phyloP scores from a whole-genome alignment of 1,140 invertebrate genomes.

The Sycobia sp. region DNA sequence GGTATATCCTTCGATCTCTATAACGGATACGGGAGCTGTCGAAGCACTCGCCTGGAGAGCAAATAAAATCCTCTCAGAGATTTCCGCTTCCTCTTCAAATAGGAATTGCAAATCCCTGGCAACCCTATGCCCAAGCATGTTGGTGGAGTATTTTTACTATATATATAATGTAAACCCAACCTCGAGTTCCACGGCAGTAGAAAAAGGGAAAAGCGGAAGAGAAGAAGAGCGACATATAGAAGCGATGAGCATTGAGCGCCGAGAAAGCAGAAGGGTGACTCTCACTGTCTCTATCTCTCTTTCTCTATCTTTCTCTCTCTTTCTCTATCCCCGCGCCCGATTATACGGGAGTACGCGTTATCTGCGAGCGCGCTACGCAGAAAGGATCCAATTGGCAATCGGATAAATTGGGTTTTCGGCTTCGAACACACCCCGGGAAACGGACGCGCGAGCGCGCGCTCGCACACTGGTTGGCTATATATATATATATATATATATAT shows the following conservation, averaged over 20 bases:
- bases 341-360: too few species aligned
- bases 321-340: too few species aligned
- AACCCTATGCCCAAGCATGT: too few species aligned
- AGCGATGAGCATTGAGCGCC: not conserved
- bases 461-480: too few species aligned
- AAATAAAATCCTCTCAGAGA: constrained; percentile 15
- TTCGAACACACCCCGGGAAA: constrained; percentile 42
- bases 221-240: not conserved
- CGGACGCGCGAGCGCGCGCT: not conserved
- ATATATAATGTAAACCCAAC: too few species aligned
- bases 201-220: constrained; percentile 12
- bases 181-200: not conserved
- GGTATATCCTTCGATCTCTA: too few species aligned
- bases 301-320: too few species aligned
- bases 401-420: constrained; percentile 51
- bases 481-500: too few species aligned
- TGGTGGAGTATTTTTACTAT: constrained; percentile 12
- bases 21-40: too few species aligned
- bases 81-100: constrained; percentile 12
- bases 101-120: constrained; percentile 25
- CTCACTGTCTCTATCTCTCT: too few species aligned
- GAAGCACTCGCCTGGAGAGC: too few species aligned
- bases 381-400: constrained; percentile 58
- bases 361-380: not conserved
- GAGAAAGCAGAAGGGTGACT: constrained; percentile 23